phyloP scores from a whole-genome alignment of 2,113 vertebrate genomes.

The Neogale vison region DNA sequence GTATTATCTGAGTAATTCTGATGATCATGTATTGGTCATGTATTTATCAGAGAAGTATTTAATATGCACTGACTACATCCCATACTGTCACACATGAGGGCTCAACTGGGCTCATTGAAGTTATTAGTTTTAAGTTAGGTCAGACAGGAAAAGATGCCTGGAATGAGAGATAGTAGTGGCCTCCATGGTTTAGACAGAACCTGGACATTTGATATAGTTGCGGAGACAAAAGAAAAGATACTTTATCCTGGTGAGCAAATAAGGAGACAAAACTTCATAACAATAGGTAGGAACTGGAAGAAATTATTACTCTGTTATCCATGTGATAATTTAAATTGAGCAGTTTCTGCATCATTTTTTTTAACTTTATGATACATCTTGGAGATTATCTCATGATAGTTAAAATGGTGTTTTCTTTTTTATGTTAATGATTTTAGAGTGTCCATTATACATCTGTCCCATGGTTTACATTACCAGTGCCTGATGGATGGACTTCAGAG shows the following conservation, averaged over 20 bases:
- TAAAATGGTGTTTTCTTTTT: not conserved
- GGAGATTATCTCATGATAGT: not conserved
- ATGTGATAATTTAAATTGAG: not conserved
- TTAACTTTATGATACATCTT: not conserved
- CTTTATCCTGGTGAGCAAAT: not conserved
- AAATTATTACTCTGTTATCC: not conserved
- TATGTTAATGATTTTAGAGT: not conserved
- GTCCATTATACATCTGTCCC: not conserved
- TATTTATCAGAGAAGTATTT: not conserved
- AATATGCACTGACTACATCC: not conserved
- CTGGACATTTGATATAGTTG: not conserved
- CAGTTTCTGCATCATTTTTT: not conserved
- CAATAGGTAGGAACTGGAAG: not conserved
- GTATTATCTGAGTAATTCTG: not conserved
- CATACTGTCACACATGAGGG: not conserved
- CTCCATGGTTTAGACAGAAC: not conserved
- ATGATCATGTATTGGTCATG: no score
- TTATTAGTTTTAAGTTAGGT: not conserved
- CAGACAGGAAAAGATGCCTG: not conserved
- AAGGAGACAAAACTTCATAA: not conserved
- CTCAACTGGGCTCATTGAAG: not conserved
- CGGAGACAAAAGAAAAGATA: not conserved
- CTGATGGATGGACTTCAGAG: not conserved
- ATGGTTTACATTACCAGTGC: not conserved
- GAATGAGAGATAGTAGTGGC: not conserved